Percentiles rank a stretch among this genome's conserved stretches.
These are phyloP conservation scores for Fistularia commersonii DNA, from an alignment of 2,797 vertebrate species.

Conservation along the genomic window DNA sequence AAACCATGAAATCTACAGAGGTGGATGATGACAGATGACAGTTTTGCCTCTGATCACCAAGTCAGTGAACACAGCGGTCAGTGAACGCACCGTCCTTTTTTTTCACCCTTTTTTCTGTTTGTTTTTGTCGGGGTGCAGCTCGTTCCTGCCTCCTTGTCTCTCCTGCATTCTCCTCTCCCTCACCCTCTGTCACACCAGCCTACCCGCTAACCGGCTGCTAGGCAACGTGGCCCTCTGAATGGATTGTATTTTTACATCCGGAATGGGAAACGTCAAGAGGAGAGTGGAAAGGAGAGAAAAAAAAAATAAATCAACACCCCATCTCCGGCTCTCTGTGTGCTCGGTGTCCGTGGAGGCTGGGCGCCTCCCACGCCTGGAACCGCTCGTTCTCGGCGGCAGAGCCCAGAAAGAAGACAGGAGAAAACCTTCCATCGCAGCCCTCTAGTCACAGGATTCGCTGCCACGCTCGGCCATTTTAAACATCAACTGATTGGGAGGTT, in stretches of 20 bases:
- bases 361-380: no score
- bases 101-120: neutral
- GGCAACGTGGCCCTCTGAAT: conserved; percentile 69
- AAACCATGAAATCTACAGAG: no score
- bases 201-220: conserved; percentile 70
- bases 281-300: conserved; percentile 8
- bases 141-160: conserved; percentile 13
- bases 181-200: conserved; percentile 60
- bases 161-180: conserved; percentile 43
- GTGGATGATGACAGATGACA: no score
- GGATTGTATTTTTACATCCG: conserved; percentile 67
- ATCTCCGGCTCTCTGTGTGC: conserved; percentile 24
- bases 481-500: no score
- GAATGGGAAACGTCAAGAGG: conserved; percentile 40
- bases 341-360: no score
- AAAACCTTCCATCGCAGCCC: no score
- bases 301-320: conserved; percentile 34
- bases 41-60: no score
- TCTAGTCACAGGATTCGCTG: no score
- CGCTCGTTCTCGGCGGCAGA: no score
- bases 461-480: no score
- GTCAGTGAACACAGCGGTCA: neutral
- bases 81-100: neutral
- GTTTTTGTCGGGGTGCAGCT: neutral
- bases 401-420: no score